A percentile compares a stretch with the other conserved stretches of the same genome.
Evolutionary conservation across 2,888 invertebrate genomes (phyloP).

Genomic region (Cryptocephalus moraei): DNA sequence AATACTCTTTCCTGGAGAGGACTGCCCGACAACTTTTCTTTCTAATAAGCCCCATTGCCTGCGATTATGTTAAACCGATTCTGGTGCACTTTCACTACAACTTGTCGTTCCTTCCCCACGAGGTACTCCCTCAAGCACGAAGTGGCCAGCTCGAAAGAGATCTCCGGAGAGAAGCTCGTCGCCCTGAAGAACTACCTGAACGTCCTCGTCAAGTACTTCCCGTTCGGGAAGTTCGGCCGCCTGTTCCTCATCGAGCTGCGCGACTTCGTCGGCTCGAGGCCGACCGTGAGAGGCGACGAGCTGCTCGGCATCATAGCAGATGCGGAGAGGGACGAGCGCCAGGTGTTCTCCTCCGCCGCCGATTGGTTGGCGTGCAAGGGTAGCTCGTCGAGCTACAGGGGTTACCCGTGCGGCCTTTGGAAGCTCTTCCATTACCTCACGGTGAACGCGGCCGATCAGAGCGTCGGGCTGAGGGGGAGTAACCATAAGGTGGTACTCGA

Average conservation of each 20-base stretch:
- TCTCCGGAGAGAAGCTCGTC: conserved; percentile 59
- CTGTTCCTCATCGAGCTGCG: conserved; percentile 54
- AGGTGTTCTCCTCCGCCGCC: conserved; percentile 45
- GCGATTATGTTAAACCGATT: too few species aligned
- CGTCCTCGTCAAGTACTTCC: conserved; percentile 67
- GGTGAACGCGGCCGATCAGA: conserved; percentile 54
- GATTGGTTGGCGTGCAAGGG: conserved; percentile 75
- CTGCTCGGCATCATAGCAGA: conserved; percentile 45
- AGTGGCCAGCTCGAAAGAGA: conserved; percentile 58
- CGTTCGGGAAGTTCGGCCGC: conserved; percentile 60
- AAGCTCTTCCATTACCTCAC: conserved; percentile 88
- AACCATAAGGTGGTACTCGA: conserved; percentile 62
- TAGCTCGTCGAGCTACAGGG: conserved; percentile 62
- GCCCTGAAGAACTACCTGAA: conserved; percentile 66
- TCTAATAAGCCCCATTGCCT: too few species aligned
- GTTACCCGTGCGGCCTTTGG: conserved; percentile 94
- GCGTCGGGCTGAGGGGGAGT: conserved; percentile 27
- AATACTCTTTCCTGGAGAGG: too few species aligned
- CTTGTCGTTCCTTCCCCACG: not conserved
- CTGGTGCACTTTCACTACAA: too few species aligned
- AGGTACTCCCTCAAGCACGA: conserved; percentile 75
- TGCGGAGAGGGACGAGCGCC: conserved; percentile 42
- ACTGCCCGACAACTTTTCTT: too few species aligned
- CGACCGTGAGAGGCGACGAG: conserved; percentile 47
- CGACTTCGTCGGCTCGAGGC: conserved; percentile 41